Base-by-base conservation (phyloP, 2,113 vertebrate species). In the Istiophorus platypterus region DNA sequence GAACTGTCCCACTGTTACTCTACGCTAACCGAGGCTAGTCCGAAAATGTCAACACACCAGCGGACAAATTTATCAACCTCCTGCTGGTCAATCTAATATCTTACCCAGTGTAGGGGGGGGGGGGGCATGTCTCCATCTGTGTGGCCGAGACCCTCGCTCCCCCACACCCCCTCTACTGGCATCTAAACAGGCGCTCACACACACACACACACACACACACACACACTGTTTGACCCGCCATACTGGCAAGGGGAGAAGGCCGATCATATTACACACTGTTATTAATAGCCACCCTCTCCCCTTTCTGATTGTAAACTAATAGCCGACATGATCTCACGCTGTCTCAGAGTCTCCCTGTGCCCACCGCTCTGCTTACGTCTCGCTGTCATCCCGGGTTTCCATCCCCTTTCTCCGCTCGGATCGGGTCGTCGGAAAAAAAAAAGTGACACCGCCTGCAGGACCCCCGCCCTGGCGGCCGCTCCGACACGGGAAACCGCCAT, bases 241-340 rank as follows among this genome's bases (percentile, higher is more conserved):
- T 45, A 52, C 57, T 64, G 73, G 74, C 69, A 77, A 56, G 41
- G 63, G 17, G 65, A 76, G 78, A 56, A 15, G 76, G 20, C 9
- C 7, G 83, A 84, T 94, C 86, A 89, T 45, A 31, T 93, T 92
- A 90, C 92, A 89, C 41, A 66, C 51, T 72, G 81, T 72, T 93
- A 93, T 94, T 94, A 92, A 94, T 95, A 94, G 88, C 74, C 65
- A 37, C 54, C 41, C 66, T 89, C 91, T 91, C 90, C 81, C 41
- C 74, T 91, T 90, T 81, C 78, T 88, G 87, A 86, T 87, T 88
- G 92, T 89, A 89, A 92, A 92, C 27, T 49, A 87, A 93, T 87
- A 78, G 69, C 76, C 72, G 68, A 75, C 45, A 73, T 37, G 29
- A 62, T 82, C 72, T 75, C 74, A 68, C 70, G 67, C 82, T 24